phyloP scores from a whole-genome alignment of 2,888 invertebrate species.

The Eristalis pertinax region DNA sequence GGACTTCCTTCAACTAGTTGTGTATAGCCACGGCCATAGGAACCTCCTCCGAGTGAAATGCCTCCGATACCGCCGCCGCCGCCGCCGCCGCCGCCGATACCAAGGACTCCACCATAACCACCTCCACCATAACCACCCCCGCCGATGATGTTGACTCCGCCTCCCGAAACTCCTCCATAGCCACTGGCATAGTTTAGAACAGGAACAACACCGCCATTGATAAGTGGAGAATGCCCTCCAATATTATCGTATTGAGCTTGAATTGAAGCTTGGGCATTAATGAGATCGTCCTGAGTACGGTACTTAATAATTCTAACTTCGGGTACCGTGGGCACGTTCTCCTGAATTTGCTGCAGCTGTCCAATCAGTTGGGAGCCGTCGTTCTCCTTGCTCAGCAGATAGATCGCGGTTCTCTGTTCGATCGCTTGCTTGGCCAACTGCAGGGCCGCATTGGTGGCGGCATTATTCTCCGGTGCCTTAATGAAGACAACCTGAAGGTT shows the following conservation, averaged over 20 bases:
- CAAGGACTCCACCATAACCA: background rate
- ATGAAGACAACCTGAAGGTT: constrained; percentile 79
- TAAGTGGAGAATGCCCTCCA: constrained; percentile 68
- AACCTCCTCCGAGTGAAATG: background rate
- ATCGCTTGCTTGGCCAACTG: constrained; percentile 78
- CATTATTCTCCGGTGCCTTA: constrained; percentile 79
- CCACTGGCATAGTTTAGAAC: constrained; percentile 76
- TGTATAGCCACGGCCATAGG: background rate
- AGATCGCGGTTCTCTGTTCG: constrained; percentile 79
- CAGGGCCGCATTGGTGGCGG: constrained; percentile 77
- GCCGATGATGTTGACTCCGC: background rate
- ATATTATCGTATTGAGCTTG: constrained; percentile 73
- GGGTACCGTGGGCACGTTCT: constrained; percentile 70
- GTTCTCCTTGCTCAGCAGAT: constrained; percentile 78
- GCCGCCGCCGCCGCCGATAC: no score
- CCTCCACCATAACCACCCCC: background rate
- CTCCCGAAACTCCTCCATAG: background rate
- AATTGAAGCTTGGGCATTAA: constrained; percentile 69
- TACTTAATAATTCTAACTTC: constrained; percentile 74
- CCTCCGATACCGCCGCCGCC: background rate
- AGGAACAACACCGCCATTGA: constrained; percentile 73
- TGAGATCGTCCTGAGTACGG: constrained; percentile 73
- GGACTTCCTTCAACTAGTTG: no score
- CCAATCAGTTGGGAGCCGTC: constrained; percentile 76
- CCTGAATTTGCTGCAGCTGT: constrained; percentile 73